These are phyloP conservation scores for Gymnopithys bicolor DNA, from an alignment of 2,797 vertebrate genomes.

Conservation along the genomic window DNA sequence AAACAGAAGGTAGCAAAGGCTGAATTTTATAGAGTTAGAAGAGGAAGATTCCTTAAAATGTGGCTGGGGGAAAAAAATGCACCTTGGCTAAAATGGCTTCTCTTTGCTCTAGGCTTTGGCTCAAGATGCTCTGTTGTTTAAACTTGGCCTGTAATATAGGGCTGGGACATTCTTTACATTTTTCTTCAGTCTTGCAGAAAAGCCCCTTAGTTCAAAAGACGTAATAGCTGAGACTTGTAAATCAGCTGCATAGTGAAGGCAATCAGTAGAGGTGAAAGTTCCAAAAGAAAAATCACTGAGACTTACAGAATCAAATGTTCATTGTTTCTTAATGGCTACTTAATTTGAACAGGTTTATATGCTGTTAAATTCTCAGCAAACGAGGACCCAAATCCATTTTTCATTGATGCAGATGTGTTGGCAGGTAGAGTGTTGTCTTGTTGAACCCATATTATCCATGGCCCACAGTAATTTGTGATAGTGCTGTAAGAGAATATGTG, in stretches of 20 bases:
- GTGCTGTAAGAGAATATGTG: not conserved
- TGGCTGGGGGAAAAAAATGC: not conserved
- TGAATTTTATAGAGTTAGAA: constrained; percentile 3
- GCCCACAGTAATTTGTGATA: not conserved
- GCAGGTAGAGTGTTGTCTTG: not conserved
- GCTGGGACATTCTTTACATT: constrained; percentile 49
- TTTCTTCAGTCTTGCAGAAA: constrained; percentile 27
- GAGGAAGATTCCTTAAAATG: constrained; percentile 10
- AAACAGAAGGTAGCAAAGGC: constrained; percentile 9
- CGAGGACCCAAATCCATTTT: not conserved
- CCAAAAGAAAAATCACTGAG: not conserved
- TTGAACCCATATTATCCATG: not conserved
- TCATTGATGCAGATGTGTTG: not conserved
- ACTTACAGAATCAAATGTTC: not conserved
- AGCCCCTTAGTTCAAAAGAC: not conserved
- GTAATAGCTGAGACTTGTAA: not conserved
- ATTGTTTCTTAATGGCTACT: not conserved
- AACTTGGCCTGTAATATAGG: constrained; percentile 21
- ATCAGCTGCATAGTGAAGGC: not conserved
- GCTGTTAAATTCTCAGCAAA: not conserved
- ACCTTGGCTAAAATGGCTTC: constrained; percentile 30
- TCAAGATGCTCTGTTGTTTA: constrained; percentile 43
- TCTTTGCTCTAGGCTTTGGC: constrained; percentile 57
- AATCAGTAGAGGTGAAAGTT: not conserved
- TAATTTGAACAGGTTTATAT: not conserved